A percentile compares a stretch with the other conserved stretches of the same genome.
These are phyloP conservation scores for Myocastor coypus DNA, from an alignment of 2,113 vertebrate species.

Conservation along the genomic window DNA sequence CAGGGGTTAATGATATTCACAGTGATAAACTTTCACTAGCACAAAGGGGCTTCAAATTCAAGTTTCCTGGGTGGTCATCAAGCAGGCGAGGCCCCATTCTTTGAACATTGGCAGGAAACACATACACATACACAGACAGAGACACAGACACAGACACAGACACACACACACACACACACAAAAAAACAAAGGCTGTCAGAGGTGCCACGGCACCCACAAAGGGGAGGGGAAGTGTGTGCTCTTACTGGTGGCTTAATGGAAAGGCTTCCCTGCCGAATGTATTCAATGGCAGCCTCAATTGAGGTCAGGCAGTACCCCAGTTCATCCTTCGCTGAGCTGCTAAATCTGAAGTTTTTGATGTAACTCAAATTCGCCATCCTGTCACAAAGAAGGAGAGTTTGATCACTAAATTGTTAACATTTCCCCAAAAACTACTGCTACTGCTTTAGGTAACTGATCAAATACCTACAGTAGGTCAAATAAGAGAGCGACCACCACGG, in stretches of 20 bases:
- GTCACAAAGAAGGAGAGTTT: conserved; percentile 56
- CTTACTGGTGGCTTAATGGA: conserved; percentile 87
- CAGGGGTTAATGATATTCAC: background rate
- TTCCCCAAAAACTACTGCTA: background rate
- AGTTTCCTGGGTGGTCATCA: background rate
- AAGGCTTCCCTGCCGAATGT: conserved; percentile 95
- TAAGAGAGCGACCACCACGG: no score
- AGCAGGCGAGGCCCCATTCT: background rate
- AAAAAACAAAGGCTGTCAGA: background rate
- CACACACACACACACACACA: no score
- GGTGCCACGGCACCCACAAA: fast-evolving
- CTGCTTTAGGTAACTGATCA: background rate
- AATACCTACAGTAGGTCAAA: background rate
- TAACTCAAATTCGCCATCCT: conserved; percentile 99
- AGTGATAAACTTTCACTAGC: background rate
- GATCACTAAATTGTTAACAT: background rate
- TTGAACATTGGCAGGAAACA: background rate
- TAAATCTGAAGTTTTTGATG: conserved; percentile 97
- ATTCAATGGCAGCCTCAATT: conserved; percentile 94
- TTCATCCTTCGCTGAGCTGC: conserved; percentile 94
- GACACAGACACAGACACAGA: no score
- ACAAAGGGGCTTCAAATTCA: background rate
- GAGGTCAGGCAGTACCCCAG: conserved; percentile 97
- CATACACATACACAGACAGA: no score
- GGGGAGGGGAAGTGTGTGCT: background rate